A percentile compares a stretch with the other conserved stretches of the same genome.
phyloP scores from a whole-genome alignment of 2,113 vertebrate species.

The Takifugu bimaculatus region DNA sequence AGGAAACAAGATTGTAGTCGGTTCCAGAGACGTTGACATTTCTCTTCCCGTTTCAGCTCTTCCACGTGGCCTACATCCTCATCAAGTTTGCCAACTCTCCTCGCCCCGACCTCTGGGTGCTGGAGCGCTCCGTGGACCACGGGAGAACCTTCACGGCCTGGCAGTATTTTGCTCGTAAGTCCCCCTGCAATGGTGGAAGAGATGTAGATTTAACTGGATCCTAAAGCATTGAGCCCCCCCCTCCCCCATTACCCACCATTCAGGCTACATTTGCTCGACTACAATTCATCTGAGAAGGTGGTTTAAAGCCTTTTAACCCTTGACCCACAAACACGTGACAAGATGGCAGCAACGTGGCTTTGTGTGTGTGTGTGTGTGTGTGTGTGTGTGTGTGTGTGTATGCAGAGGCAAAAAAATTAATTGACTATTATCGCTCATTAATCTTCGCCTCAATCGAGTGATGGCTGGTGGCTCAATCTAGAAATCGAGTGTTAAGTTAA shows the following conservation, averaged over 20 bases:
- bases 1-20: slow-evolving; percentile 34
- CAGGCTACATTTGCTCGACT: no score
- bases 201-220: neutral
- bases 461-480: no score
- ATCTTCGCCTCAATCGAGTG: neutral
- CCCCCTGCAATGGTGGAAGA: slow-evolving; percentile 1
- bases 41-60: slow-evolving; percentile 77
- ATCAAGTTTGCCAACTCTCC: slow-evolving; percentile 96
- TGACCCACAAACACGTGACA: no score
- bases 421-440: neutral
- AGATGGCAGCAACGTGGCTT: no score
- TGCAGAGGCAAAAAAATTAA: neutral
- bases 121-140: slow-evolving; percentile 88
- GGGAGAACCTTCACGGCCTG: slow-evolving; percentile 86
- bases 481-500: no score
- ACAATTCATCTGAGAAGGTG: no score
- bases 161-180: slow-evolving; percentile 97
- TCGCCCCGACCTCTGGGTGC: slow-evolving; percentile 90
- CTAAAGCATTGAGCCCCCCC: no score
- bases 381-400: neutral
- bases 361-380: no score
- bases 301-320: no score
- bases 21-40: slow-evolving; percentile 19
- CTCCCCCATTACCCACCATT: no score
- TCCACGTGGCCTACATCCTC: slow-evolving; percentile 90